phyloP scores from a whole-genome alignment of 2,113 vertebrate species.

The Myiagra hebetior region DNA sequence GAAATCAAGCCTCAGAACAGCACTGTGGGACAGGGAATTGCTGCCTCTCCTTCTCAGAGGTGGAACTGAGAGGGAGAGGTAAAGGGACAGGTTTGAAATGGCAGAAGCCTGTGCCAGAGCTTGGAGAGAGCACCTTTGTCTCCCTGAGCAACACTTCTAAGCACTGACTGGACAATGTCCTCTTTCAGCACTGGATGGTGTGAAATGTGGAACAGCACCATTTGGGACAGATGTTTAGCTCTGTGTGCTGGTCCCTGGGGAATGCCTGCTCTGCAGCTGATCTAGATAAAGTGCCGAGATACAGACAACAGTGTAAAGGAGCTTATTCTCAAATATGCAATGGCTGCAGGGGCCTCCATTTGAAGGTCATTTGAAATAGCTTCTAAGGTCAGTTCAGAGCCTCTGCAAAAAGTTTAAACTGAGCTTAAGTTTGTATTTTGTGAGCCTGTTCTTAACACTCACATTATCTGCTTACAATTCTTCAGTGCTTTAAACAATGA shows the following conservation, averaged over 20 bases:
- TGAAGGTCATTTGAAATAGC: not conserved
- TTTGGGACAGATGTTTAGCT: not conserved
- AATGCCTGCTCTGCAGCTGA: not conserved
- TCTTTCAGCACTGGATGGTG: not conserved
- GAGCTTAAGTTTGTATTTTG: not conserved
- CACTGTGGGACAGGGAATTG: not conserved
- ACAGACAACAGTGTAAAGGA: not conserved
- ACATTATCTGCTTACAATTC: not conserved
- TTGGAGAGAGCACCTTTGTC: not conserved
- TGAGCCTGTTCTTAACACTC: slow-evolving; percentile 1
- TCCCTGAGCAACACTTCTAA: not conserved
- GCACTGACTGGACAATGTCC: not conserved
- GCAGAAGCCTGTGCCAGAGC: not conserved
- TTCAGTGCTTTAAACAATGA: not conserved
- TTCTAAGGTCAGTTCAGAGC: not conserved
- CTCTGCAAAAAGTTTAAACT: not conserved
- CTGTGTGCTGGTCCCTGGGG: not conserved
- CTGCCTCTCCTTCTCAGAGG: not conserved
- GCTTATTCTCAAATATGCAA: slow-evolving; percentile 33
- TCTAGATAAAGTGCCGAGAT: not conserved
- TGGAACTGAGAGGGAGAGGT: not conserved
- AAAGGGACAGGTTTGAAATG: not conserved
- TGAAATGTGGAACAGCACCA: not conserved
- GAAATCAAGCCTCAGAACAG: slow-evolving; percentile 22
- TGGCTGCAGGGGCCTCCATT: not conserved